phyloP scores from a whole-genome alignment of 2,888 invertebrate genomes.

The Entomobrya multifasciata region DNA sequence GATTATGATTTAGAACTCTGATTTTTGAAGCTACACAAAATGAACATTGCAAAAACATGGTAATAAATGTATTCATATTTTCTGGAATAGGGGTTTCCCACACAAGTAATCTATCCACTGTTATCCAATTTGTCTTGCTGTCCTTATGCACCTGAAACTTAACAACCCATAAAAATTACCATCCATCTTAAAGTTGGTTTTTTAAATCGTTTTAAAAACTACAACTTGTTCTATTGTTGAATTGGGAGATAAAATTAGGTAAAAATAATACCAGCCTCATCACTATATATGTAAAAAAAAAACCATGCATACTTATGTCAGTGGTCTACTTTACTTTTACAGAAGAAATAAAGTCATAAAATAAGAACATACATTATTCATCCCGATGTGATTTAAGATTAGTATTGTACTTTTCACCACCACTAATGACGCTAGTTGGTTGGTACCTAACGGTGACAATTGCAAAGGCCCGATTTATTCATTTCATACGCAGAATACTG shows the following conservation, averaged over 20 bases:
- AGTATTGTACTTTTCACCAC: constrained; percentile 49
- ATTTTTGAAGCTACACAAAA: no score
- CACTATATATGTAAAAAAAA: background rate
- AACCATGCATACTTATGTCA: background rate
- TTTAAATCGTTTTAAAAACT: background rate
- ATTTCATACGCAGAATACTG: constrained; percentile 1
- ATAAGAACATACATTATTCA: no score
- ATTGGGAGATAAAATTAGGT: no score
- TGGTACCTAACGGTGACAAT: constrained; percentile 56
- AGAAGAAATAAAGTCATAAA: constrained; percentile 16
- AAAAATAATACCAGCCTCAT: background rate
- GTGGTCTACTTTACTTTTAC: background rate
- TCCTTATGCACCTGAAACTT: background rate
- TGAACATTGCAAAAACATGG: background rate
- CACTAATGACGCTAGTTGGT: constrained; percentile 64
- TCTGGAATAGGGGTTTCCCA: no score
- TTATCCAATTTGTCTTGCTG: no score
- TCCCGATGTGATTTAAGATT: background rate
- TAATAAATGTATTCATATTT: no score
- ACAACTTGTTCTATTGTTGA: background rate
- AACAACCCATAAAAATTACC: no score
- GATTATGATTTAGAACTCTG: background rate
- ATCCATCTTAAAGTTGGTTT: background rate
- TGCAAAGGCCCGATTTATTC: background rate
- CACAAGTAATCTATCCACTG: no score